Evolutionary conservation across 2,113 vertebrate genomes (phyloP), one percentile per base, ranked within the genome.

Genomic region (Amblyornis subalaris): DNA sequence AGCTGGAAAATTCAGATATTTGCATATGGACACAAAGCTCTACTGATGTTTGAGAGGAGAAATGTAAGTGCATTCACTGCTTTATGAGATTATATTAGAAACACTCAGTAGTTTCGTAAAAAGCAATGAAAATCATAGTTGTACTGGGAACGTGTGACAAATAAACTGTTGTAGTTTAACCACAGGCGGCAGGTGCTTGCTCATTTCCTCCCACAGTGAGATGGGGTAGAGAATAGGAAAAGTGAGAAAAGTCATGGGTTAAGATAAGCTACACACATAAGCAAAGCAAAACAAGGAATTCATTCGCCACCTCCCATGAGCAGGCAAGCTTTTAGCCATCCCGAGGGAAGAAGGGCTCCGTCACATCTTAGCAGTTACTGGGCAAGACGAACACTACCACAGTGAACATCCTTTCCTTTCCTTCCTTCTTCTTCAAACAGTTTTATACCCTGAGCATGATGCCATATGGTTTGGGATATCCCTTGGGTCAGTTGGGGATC

Each of bases 351-450:
- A 75, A 62, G 10, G 12, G 9, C 31, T 89, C 47, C 35, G 48
- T 61, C 70, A 33, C 0, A 0, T 31, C 25, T 26, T 23, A 35
- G 31, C 47, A 69, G 12, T 40, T 75, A 20, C 29, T 48, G 29
- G 11, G 5, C 4, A 40, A 40, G 51, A 42, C 0, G 0, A 35
- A 42, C 35, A 35, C 7, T 18, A 31, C 11, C 17, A 16, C 9
- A 26, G 25, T 5, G 14, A 61, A 14, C 18, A 48, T 8, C 12
- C 6, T 69, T 75, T 29, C 25, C 0, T 0, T 60, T 47, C 29
- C 21, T 60, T 66, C n/a, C 12, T 38, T 60, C 50, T 29, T 81
- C 35, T 33, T 22, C 17, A 13, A 9, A 22, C 12, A 20, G 8
- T 16, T 75, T 48, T 54, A 23, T 62, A 42, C 28, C 55, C 48